Conservation (phyloP, 2,113 vertebrate genomes). For the Hydrochoerus hydrochaeris region DNA sequence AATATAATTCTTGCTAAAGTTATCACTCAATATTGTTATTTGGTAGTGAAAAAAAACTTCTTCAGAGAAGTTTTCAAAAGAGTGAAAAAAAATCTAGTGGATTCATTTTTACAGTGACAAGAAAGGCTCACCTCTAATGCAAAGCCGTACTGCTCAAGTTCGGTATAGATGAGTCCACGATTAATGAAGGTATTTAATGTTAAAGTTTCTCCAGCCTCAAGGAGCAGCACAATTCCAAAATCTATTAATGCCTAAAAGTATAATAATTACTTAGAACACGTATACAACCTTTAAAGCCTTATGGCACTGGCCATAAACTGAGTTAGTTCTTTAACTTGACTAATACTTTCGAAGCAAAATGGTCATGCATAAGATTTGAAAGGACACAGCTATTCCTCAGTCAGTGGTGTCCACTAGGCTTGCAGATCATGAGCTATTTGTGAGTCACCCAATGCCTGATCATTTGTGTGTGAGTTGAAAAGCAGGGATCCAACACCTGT, state of each 20-base stretch:
- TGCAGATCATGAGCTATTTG: not conserved
- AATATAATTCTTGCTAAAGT: constrained; percentile 13
- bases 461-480: not conserved
- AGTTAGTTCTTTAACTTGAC: not conserved
- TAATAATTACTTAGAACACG: constrained; percentile 56
- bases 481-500: not conserved
- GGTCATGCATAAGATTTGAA: not conserved
- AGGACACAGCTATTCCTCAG: not conserved
- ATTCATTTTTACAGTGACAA: not conserved
- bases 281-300: not conserved
- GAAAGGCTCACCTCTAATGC: constrained; percentile 86
- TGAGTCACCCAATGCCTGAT: not conserved
- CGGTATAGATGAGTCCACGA: constrained; percentile 85
- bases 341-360: not conserved
- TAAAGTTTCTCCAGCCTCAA: constrained; percentile 83
- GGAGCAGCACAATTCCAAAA: constrained; percentile 87
- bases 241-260: constrained; percentile 88
- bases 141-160: constrained; percentile 81
- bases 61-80: not conserved
- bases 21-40: not conserved
- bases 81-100: not conserved
- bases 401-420: not conserved
- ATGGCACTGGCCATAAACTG: not conserved
- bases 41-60: not conserved
- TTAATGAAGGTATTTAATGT: constrained; percentile 86